These are phyloP conservation scores for Melanotaenia maccullochi DNA, from an alignment of 2,797 vertebrate species.

Conservation along the genomic window DNA sequence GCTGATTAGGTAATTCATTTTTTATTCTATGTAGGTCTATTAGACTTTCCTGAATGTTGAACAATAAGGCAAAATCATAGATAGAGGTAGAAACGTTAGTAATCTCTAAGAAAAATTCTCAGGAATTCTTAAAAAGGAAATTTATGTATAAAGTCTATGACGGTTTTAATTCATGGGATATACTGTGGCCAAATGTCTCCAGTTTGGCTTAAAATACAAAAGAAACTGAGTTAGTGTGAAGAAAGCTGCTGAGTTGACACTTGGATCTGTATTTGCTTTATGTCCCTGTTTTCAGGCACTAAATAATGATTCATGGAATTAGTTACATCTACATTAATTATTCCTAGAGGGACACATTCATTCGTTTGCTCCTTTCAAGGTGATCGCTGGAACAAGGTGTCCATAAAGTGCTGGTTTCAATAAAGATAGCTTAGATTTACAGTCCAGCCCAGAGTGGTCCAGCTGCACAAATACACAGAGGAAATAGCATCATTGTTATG, in stretches of 20 bases:
- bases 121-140: too few species aligned
- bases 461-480: constrained; percentile 76
- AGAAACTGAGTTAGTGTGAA: background rate
- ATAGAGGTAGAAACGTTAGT: too few species aligned
- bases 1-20: background rate
- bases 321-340: background rate
- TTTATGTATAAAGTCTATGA: too few species aligned
- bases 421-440: constrained; percentile 29
- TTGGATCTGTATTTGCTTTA: background rate
- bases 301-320: constrained; percentile 4
- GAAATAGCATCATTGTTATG: constrained; percentile 68
- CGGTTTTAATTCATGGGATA: background rate
- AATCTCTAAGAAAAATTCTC: too few species aligned
- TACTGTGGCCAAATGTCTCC: background rate
- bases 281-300: background rate
- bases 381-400: constrained; percentile 35
- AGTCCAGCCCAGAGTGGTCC: constrained; percentile 35
- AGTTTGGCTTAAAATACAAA: background rate
- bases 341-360: constrained; percentile 6
- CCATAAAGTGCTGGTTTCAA: constrained; percentile 33
- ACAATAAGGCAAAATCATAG: too few species aligned
- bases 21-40: background rate
- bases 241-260: background rate
- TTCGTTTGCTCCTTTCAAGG: constrained; percentile 14
- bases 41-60: too few species aligned